Evolutionary conservation across 2,113 vertebrate genomes (phyloP), one percentile per base, ranked within the genome.

Genomic region (Cyprinodon brontotheroides): DNA sequence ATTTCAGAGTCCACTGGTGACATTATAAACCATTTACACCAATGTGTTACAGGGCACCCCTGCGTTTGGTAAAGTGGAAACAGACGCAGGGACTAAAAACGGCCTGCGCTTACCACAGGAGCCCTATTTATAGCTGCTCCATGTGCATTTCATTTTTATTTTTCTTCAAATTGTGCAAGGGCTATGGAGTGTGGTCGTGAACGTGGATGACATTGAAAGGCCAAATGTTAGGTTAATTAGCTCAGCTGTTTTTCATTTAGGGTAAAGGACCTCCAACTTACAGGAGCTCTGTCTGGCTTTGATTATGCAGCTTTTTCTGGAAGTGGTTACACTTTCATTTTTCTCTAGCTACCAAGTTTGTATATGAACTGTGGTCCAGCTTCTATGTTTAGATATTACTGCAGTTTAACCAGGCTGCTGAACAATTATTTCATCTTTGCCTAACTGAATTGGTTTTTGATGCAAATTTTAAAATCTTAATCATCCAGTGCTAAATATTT

Each of bases 21-120:
- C 89, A 93, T 94, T 93, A 93, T 93, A 93, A 94, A 94, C 85
- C 90, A 91, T 93, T 93, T 93, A 93, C 92, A 87, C 89, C 78
- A 47, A 78, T 86, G 86, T 90, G 93, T 95, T 94, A 94, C 88
- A 84, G 88, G 89, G 84, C 81, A 81, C 85, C 86, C 74, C 86
- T 82, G 86, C 82, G 77, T 85, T 76, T 65, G 75, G 81, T 62
- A 89, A 93, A 94, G 89, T 92, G 90, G 91, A 93, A 94, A 93
- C 92, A 94, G 92, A 89, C 86, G 3, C 84, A 61, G 0, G 40
- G 67, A 68, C 81, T 70, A 79, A 87, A 90, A 89, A 82, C 40
- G 86, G 75, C 84, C 75, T 4, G 29, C 22, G 47, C 74, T 57
- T 69, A 68, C 76, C 75, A 67, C 40, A 5, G 72, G 17, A 70